These are phyloP conservation scores for Pimpla rufipes DNA, from an alignment of 2,888 invertebrate species.

Conservation along the genomic window DNA sequence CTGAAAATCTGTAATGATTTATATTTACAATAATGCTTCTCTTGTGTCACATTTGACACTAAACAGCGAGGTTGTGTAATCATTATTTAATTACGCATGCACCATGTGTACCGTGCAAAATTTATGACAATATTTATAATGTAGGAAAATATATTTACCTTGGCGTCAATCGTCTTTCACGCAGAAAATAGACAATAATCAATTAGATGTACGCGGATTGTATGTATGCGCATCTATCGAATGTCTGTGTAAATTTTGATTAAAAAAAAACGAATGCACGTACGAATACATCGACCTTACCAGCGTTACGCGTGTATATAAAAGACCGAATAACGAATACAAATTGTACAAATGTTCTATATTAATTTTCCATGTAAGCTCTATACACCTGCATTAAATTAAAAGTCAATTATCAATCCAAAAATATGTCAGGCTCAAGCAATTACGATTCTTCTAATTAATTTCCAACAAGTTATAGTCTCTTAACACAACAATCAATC, in stretches of 20 bases:
- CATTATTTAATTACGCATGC: conserved; percentile 8
- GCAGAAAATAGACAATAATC: conserved; percentile 40
- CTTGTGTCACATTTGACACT: neutral
- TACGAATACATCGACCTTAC: conserved; percentile 27
- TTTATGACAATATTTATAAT: conserved; percentile 25
- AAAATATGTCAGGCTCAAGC: neutral
- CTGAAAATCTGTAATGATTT: conserved; percentile 30
- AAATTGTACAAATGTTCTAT: conserved; percentile 49
- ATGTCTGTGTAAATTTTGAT: conserved; percentile 33
- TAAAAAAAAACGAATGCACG: conserved; percentile 38
- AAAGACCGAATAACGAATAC: conserved; percentile 38
- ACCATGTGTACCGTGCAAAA: conserved; percentile 17
- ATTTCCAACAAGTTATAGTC: neutral
- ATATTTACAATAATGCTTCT: neutral
- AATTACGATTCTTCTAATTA: neutral
- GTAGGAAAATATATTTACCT: conserved; percentile 39
- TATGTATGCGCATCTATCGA: conserved; percentile 22
- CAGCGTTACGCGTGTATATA: conserved; percentile 26
- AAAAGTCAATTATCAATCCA: conserved; percentile 25
- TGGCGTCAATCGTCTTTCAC: conserved; percentile 15
- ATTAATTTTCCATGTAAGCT: conserved; percentile 40
- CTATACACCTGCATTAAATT: conserved; percentile 35
- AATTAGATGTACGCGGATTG: conserved; percentile 10
- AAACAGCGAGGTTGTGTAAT: conserved; percentile 1
- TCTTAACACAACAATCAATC: neutral